These are phyloP conservation scores for Porites rus DNA, from an alignment of 92 coral and sea anemone genomes.

Conservation along the genomic window DNA sequence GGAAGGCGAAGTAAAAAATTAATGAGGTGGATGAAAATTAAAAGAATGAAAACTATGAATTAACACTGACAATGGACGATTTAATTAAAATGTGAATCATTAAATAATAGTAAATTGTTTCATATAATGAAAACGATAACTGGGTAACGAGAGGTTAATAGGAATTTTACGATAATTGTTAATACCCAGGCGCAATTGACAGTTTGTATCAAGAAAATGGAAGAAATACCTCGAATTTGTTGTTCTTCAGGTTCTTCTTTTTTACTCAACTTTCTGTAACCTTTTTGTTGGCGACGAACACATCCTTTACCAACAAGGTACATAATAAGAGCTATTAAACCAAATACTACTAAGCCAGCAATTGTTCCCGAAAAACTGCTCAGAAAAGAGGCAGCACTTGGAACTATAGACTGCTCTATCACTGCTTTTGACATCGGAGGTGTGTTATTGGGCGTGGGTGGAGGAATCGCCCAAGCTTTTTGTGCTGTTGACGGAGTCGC, in stretches of 20 bases:
- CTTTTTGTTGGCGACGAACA: not conserved
- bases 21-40: no score
- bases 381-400: not conserved
- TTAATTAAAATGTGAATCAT: no score
- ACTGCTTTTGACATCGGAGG: not conserved
- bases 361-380: constrained; percentile 30
- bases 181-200: no score
- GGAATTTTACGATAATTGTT: no score
- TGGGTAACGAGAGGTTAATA: no score
- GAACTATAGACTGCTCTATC: not conserved
- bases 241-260: not conserved
- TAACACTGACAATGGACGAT: no score
- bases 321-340: not conserved
- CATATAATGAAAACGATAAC: no score
- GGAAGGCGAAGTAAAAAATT: no score
- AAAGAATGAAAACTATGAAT: no score
- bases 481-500: not conserved
- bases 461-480: not conserved
- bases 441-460: not conserved
- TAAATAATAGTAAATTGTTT: no score
- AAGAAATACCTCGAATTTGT: not conserved
- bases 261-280: not conserved
- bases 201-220: no score
- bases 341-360: not conserved
- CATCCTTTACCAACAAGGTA: not conserved